Evolutionary conservation across 2,888 invertebrate genomes (phyloP).

Genomic region (Poecilus cupreus): DNA sequence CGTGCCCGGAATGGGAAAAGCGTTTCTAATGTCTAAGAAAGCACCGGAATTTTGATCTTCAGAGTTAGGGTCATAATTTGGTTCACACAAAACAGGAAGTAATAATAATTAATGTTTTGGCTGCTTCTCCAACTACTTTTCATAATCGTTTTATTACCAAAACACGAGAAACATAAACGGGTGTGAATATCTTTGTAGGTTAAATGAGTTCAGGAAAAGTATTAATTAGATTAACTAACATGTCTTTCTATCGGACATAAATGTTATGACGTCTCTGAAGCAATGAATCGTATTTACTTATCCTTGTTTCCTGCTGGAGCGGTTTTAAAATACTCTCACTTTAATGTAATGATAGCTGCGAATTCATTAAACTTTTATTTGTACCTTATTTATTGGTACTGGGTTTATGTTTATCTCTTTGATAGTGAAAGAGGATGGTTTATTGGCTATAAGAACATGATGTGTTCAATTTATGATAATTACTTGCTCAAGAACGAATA

Average conservation of each 20-base stretch:
- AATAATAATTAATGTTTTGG: background rate
- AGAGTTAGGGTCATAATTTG: background rate
- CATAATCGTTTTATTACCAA: background rate
- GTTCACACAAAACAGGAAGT: background rate
- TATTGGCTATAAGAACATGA: background rate
- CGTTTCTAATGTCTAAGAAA: background rate
- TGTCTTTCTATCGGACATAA: background rate
- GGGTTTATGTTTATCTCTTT: background rate
- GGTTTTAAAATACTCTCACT: conserved; percentile 33
- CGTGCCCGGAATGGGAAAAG: background rate
- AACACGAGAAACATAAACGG: background rate
- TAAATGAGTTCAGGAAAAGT: background rate
- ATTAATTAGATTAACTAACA: background rate
- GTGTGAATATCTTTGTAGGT: background rate
- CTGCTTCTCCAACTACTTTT: background rate
- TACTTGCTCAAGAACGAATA: background rate
- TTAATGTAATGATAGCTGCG: background rate
- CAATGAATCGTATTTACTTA: background rate
- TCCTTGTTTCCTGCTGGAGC: background rate
- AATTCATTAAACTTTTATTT: conserved; percentile 25
- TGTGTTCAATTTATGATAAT: background rate
- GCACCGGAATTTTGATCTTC: background rate
- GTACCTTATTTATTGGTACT: background rate
- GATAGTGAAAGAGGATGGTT: conserved; percentile 7
- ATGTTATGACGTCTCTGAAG: background rate